Evolutionary conservation across 2,797 vertebrate genomes (phyloP).

Genomic region (Calcarius lapponicus): DNA sequence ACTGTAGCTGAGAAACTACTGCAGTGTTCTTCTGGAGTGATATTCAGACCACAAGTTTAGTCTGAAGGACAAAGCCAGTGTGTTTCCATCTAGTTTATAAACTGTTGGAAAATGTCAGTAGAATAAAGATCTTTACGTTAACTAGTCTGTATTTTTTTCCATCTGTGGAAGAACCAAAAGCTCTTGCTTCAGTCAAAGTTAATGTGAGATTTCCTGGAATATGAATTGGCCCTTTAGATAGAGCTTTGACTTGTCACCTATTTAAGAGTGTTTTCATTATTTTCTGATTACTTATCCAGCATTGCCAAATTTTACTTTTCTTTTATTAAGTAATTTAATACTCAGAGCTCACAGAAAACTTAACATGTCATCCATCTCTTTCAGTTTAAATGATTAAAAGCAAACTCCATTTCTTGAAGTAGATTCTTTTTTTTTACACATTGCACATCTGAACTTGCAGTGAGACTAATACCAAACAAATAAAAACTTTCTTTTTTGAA

Average conservation of each 20-base stretch:
- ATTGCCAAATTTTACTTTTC: conserved; percentile 65
- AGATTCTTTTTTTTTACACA: conserved; percentile 3
- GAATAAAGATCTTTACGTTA: conserved; percentile 28
- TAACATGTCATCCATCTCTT: conserved; percentile 67
- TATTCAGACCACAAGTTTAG: background rate
- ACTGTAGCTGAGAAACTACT: conserved; percentile 10
- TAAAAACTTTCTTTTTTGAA: conserved; percentile 48
- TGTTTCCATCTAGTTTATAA: conserved; percentile 25
- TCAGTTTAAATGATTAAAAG: conserved; percentile 72
- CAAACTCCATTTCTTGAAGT: conserved; percentile 68
- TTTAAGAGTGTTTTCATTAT: conserved; percentile 69
- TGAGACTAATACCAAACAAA: conserved; percentile 55
- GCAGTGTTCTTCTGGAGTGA: background rate
- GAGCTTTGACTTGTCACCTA: conserved; percentile 63
- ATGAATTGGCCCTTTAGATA: background rate
- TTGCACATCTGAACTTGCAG: conserved; percentile 53
- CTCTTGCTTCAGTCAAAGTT: background rate
- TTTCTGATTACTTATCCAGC: conserved; percentile 63
- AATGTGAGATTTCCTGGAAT: conserved; percentile 16
- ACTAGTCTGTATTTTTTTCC: background rate
- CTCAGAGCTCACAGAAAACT: conserved; percentile 55
- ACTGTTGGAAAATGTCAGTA: conserved; percentile 52
- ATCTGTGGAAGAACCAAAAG: conserved; percentile 5
- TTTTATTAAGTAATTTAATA: conserved; percentile 75
- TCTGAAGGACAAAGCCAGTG: background rate